Percentiles rank a stretch among this genome's conserved stretches.
These are phyloP conservation scores for Diadumene lineata DNA, from an alignment of 92 coral and sea anemone genomes.

Conservation along the genomic window DNA sequence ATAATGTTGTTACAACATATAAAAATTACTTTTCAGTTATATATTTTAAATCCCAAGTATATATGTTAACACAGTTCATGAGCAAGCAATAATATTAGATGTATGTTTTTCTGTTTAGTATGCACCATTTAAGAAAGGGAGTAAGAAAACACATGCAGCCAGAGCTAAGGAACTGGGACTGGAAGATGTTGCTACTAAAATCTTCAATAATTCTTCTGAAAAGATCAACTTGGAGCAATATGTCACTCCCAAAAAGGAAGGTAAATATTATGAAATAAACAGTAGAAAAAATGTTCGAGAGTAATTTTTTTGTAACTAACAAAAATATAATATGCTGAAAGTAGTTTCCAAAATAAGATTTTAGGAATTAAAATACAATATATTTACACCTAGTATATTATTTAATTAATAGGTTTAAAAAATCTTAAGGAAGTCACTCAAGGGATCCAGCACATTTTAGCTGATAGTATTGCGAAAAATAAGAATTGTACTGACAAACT, in stretches of 20 bases:
- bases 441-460: constrained; percentile 92
- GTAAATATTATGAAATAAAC: constrained; percentile 31
- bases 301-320: neutral
- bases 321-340: neutral
- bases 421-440: constrained; percentile 55
- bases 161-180: constrained; percentile 87
- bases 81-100: no score
- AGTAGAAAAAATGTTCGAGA: neutral
- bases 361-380: no score
- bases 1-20: no score
- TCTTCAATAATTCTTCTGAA: constrained; percentile 41
- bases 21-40: no score
- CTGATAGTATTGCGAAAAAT: constrained; percentile 82
- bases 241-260: constrained; percentile 57
- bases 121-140: constrained; percentile 91
- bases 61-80: no score
- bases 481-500: constrained; percentile 44
- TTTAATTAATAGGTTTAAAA: constrained; percentile 52
- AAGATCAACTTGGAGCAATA: constrained; percentile 38
- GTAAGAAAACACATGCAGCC: constrained; percentile 71
- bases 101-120: no score
- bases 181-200: constrained; percentile 53
- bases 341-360: no score
- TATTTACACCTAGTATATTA: no score
- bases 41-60: no score